These are phyloP conservation scores for Tyria jacobaeae DNA, from an alignment of 2,888 invertebrate genomes.

Conservation along the genomic window DNA sequence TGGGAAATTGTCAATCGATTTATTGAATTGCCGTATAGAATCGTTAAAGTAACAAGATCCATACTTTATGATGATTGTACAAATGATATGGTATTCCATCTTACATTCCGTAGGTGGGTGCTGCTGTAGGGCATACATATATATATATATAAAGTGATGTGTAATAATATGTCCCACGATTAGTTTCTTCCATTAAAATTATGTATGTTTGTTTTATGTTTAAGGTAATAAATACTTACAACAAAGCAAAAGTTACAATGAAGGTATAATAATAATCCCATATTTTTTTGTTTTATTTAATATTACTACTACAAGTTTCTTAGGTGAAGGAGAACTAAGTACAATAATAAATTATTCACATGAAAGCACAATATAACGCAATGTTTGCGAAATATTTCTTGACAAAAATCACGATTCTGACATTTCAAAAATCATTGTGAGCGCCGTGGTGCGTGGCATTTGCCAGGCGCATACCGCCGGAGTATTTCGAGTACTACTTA, in stretches of 20 bases:
- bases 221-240: conserved; percentile 26
- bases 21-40: too few relatives aligned
- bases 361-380: conserved; percentile 35
- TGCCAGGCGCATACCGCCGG: conserved; percentile 70
- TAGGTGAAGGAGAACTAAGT: background rate
- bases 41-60: too few relatives aligned
- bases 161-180: too few relatives aligned
- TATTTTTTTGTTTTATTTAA: too few relatives aligned
- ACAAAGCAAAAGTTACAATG: background rate
- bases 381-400: conserved; percentile 77
- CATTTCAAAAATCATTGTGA: conserved; percentile 79
- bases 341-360: conserved; percentile 33
- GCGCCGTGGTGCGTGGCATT: conserved; percentile 79
- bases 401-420: conserved; percentile 84
- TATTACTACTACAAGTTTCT: too few relatives aligned
- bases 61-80: background rate
- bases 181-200: too few relatives aligned
- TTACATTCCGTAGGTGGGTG: background rate
- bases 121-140: background rate
- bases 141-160: too few relatives aligned
- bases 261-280: too few relatives aligned
- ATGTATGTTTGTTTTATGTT: conserved; percentile 19
- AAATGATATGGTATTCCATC: conserved; percentile 22
- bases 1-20: background rate
- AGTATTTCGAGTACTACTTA: conserved; percentile 58